These are phyloP conservation scores for Clarias gariepinus DNA, from an alignment of 2,113 vertebrate species.

Conservation along the genomic window DNA sequence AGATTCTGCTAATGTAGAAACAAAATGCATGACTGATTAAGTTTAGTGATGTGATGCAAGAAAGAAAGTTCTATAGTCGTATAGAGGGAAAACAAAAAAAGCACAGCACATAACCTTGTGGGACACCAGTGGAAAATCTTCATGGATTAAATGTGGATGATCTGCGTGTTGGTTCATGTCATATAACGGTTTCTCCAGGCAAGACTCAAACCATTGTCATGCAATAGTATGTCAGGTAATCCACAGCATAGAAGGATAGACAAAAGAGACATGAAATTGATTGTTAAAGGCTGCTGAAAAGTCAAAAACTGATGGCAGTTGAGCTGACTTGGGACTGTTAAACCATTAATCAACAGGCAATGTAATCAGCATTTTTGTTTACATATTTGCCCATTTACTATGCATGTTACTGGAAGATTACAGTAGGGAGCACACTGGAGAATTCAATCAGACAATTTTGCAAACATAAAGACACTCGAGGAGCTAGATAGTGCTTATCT, in stretches of 20 bases:
- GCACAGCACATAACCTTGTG: neutral
- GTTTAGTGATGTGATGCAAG: neutral
- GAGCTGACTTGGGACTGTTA: neutral
- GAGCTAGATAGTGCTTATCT: too few species aligned
- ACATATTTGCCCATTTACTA: too few species aligned
- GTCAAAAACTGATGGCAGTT: neutral
- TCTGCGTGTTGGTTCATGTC: too few species aligned
- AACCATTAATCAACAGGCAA: neutral
- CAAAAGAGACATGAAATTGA: neutral
- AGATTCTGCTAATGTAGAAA: neutral
- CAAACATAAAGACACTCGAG: too few species aligned
- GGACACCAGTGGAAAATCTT: neutral
- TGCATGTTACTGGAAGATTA: too few species aligned
- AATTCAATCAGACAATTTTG: too few species aligned
- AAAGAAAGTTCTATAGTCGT: neutral
- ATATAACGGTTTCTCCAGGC: too few species aligned
- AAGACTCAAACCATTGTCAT: neutral
- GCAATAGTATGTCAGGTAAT: neutral
- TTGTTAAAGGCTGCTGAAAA: neutral
- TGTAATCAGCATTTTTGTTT: too few species aligned
- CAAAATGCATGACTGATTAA: neutral
- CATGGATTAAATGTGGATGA: neutral
- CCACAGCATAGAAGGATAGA: neutral
- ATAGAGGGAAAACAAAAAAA: neutral
- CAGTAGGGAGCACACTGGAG: too few species aligned